Conservation (phyloP, 2,113 vertebrate genomes). For the Fregata magnificens region DNA sequence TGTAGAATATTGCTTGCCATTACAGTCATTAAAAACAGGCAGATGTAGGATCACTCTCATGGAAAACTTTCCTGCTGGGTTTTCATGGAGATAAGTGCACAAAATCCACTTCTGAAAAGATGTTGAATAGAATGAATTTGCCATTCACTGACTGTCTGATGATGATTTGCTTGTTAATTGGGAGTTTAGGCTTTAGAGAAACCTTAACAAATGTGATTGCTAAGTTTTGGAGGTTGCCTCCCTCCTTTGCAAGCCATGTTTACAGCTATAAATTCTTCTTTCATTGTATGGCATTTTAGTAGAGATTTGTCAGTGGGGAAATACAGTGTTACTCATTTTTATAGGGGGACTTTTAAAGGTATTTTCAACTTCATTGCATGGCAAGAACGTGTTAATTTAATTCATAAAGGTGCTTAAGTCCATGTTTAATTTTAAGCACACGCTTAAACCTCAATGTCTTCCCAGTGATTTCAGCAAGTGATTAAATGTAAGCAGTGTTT, state of each 20-base stretch:
- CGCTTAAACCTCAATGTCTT: neutral
- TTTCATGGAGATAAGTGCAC: conserved; percentile 82
- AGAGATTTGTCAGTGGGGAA: neutral
- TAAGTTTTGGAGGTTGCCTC: conserved; percentile 75
- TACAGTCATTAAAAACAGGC: conserved; percentile 79
- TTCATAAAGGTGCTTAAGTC: conserved; percentile 38
- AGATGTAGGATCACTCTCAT: conserved; percentile 79
- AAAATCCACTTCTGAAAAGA: conserved; percentile 81
- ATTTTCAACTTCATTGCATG: conserved; percentile 26
- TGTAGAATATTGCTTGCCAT: conserved; percentile 80
- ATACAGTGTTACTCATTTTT: conserved; percentile 5
- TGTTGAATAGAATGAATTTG: conserved; percentile 81
- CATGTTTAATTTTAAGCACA: neutral
- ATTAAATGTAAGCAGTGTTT: neutral
- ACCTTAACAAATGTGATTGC: conserved; percentile 80
- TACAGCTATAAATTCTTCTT: conserved; percentile 73
- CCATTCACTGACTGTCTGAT: conserved; percentile 80
- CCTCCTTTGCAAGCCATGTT: conserved; percentile 58
- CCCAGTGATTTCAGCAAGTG: neutral
- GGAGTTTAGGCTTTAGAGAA: conserved; percentile 79
- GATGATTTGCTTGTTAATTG: conserved; percentile 83
- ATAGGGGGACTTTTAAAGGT: neutral
- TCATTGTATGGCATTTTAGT: conserved; percentile 17
- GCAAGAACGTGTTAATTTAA: conserved; percentile 45
- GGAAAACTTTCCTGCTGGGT: conserved; percentile 82